Base-by-base conservation (phyloP, 2,888 invertebrate species). In the Cyaniris semiargus region DNA sequence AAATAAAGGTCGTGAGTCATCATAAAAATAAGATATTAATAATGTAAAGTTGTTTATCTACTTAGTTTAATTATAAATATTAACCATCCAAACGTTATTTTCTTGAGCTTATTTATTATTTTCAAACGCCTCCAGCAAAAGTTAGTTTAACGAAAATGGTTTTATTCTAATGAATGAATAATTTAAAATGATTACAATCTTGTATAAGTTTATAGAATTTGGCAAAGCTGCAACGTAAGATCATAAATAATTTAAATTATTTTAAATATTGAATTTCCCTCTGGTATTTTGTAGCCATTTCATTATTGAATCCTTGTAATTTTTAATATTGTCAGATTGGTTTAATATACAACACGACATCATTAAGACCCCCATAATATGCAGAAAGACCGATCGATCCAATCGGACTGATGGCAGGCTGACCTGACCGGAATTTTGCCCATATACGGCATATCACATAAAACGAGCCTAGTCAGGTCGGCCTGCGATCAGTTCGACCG, bases 131-230 rank as follows among this genome's bases (percentile, higher is more conserved):
- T 23, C 31, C 13, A 27, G 66, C 27, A 27, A 6, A 31, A 66
- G 23, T 23, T 23, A 60, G 23, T 60, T 27, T 27, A 27, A 66
- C 66, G 27, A 66, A 6, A 31, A 7, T 27, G 27, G 31, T 7
- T 66, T 66, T 66, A 66, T 66, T 66, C 27, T 66, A 66, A 66
- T 66, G 66, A 66, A 66, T 66, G 66, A 66, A 66, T 66, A 66
- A 31, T 66, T 66, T 66, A 66, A 66, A 66, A 31, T 66, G 31
- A 66, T 66, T 31, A 31, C 31, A 66, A 31, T 31, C 27, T 66
- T 27, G 27, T 66, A 31, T 66, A 66, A 27, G 66, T 66, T 53
- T 66, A 66, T 31, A 66, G 66, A 66, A 66, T 31, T 66, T 66
- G 15, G 66, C 66, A 31, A 18, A 66, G 27, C 27, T 27, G 2